Percentiles rank a stretch among this genome's conserved stretches.
phyloP scores from a whole-genome alignment of 2,113 vertebrate genomes.

The Epinephelus cyanopodus region DNA sequence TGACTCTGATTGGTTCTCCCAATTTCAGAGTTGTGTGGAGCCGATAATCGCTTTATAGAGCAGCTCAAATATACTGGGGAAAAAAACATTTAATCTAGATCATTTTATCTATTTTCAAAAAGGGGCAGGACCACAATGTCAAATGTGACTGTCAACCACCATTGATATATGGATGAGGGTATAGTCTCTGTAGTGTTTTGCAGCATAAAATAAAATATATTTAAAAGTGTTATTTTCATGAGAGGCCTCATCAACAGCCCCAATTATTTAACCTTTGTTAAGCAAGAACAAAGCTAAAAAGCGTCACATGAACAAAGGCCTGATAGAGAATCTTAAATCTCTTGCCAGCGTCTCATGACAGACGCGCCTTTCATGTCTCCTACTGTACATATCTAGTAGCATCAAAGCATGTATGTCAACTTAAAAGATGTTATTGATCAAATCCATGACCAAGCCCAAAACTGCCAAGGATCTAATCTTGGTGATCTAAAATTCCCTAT shows the following conservation, averaged over 20 bases:
- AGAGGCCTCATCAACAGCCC: too few relatives aligned
- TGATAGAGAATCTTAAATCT: background rate
- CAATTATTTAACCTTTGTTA: too few relatives aligned
- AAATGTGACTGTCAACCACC: background rate
- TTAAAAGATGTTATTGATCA: background rate
- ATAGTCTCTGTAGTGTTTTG: background rate
- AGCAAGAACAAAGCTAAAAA: too few relatives aligned
- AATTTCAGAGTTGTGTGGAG: background rate
- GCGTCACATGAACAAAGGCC: too few relatives aligned
- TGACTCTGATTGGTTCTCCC: constrained; percentile 3
- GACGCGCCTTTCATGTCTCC: background rate
- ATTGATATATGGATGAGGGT: background rate
- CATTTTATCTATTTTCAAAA: background rate
- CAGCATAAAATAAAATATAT: background rate
- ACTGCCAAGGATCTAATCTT: background rate
- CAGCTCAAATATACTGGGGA: background rate
- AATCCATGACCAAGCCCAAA: background rate
- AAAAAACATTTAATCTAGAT: background rate
- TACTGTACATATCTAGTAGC: background rate
- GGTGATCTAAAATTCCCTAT: background rate
- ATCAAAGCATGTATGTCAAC: background rate
- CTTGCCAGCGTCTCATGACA: background rate
- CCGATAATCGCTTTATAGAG: background rate
- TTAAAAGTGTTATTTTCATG: too few relatives aligned
- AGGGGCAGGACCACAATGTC: background rate